Conservation (phyloP, 1,140 invertebrate genomes). For the Camponotus pennsylvanicus region DNA sequence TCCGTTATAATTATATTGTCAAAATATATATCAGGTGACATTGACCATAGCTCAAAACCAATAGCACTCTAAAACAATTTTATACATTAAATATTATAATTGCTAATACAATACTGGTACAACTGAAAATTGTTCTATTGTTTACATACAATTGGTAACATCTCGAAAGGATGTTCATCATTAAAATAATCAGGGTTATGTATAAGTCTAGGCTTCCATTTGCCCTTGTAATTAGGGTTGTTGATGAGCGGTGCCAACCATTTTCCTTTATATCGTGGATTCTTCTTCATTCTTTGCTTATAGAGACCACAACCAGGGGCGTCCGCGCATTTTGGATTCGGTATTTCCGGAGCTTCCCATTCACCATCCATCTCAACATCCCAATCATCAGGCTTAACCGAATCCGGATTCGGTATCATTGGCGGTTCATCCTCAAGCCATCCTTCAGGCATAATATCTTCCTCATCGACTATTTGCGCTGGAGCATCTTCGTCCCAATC, state of each 20-base stretch:
- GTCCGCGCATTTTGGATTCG: slow-evolving; percentile 95
- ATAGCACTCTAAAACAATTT: slow-evolving; percentile 91
- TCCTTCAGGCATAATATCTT: slow-evolving; percentile 94
- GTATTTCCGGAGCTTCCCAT: slow-evolving; percentile 98
- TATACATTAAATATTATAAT: neutral
- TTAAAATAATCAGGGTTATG: slow-evolving; percentile 97
- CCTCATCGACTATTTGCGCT: slow-evolving; percentile 95
- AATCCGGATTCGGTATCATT: slow-evolving; percentile 95
- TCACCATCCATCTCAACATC: slow-evolving; percentile 99
- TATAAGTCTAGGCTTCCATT: slow-evolving; percentile 96
- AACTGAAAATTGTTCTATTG: neutral
- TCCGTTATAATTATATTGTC: slow-evolving; percentile 98
- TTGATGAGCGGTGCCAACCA: slow-evolving; percentile 96
- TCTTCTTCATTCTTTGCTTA: slow-evolving; percentile 94
- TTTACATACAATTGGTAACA: slow-evolving; percentile 96
- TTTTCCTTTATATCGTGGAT: slow-evolving; percentile 96
- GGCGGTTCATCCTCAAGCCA: slow-evolving; percentile 98
- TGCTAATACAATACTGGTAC: neutral
- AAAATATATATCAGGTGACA: slow-evolving; percentile 97
- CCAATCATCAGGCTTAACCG: slow-evolving; percentile 97
- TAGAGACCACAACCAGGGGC: slow-evolving; percentile 97
- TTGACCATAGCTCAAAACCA: slow-evolving; percentile 99
- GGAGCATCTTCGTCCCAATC: slow-evolving; percentile 98
- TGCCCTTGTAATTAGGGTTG: slow-evolving; percentile 98
- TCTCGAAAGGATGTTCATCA: slow-evolving; percentile 95